Base-by-base conservation (phyloP, 2,888 invertebrate genomes). In the Danaus chrysippus region DNA sequence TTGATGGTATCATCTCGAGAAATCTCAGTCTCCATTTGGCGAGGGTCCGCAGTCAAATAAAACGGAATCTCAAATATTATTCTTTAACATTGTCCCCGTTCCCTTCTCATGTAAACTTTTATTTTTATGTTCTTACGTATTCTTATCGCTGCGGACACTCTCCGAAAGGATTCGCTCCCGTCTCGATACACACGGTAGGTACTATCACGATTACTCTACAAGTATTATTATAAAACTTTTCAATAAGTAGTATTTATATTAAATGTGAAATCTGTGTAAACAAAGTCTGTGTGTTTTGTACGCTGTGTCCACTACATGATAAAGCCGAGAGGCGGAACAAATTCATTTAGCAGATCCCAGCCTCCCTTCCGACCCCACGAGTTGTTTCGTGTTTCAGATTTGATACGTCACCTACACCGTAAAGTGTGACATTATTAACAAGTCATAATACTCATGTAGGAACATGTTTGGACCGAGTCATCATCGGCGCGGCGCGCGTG, bases 1-100 rank as follows among this genome's bases (percentile, higher is more conserved):
- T 90, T 89, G 90, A 91, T 89, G 88, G 90, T 87, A 82, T 87
- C 87, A 89, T 91, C 89, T 85, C 89, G 89, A 87, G 84, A 89
- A 89, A 90, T 89, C 90, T 89, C 87, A 85, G 88, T 86, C 90
- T 87, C 86, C 88, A 87, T 88, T 87, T 87, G 81, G 77, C 81
- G 82, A 91, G 90, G 90, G 90, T 89, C 90, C 81, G 85, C 86
- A 85, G 79, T 90, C 89, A 91, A 91, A 91, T 91, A 90, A 91
- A 91, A 89, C 86, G 82, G 82, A 84, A 86, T 89, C 89, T 87
- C 88, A 88, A 90, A 90, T 90, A 91, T 89, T 89, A 91, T 91
- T 88, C 87, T 79, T 77, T 80, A 86, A 84, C 87, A 83, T 89
- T 89, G 88, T 87, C 87, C 87, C 86, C 82, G 76, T 86, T 87